Conservation (phyloP, 2,888 invertebrate species). For the Pachycephus smyrnensis region DNA sequence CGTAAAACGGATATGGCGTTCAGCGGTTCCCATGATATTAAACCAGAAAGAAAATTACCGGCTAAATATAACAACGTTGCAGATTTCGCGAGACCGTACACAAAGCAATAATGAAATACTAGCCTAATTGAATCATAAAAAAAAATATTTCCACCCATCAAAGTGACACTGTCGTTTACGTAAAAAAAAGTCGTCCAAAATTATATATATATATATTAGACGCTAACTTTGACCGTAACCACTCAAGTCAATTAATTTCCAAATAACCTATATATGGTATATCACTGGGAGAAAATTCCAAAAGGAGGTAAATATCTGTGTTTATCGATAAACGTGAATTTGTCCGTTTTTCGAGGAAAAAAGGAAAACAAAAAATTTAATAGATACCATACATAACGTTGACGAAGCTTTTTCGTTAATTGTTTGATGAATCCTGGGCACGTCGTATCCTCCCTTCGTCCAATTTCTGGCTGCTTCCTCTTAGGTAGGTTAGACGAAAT, state of each 20-base stretch:
- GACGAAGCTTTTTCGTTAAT: conserved; percentile 28
- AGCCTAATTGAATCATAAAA: neutral
- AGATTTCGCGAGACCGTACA: neutral
- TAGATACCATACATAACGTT: neutral
- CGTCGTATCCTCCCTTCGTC: conserved; percentile 12
- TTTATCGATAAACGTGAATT: neutral
- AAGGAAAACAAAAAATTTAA: neutral
- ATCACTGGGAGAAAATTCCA: too few relatives aligned
- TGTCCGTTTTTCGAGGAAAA: neutral
- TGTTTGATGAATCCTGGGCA: conserved; percentile 28
- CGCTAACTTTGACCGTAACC: too few relatives aligned
- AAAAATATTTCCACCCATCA: neutral
- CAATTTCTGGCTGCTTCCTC: conserved; percentile 19
- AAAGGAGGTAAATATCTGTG: neutral
- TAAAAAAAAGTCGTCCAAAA: neutral
- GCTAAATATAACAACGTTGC: neutral
- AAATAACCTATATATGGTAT: too few relatives aligned
- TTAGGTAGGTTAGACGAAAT: neutral
- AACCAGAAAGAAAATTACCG: neutral
- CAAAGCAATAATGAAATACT: neutral
- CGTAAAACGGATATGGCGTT: too few relatives aligned
- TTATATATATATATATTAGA: too few relatives aligned
- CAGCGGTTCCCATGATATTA: neutral
- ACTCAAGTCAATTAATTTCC: too few relatives aligned
- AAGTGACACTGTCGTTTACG: neutral